Evolutionary conservation across 2,113 vertebrate genomes (phyloP), one percentile per base, ranked within the genome.

Genomic region (Daphoenositta chrysoptera): DNA sequence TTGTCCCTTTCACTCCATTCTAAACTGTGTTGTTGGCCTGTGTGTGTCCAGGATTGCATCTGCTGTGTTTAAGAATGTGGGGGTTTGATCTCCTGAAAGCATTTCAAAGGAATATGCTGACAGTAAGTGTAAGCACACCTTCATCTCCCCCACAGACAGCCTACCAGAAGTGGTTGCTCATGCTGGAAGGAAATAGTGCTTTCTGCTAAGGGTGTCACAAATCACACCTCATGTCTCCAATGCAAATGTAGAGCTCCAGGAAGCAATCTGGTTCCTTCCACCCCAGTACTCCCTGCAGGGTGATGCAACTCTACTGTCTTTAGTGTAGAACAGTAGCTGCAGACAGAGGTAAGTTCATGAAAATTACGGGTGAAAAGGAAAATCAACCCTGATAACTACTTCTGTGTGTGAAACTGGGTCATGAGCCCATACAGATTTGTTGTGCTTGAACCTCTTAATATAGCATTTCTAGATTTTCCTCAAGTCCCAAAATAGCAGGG

Each of bases 161-260:
- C 40, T 90, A 83, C 73, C 40, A 65, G 47, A 81, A 70, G 44
- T 79, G 40, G 30, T 79, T 96, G 82, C 50, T 80, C 47, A 77
- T 47, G 68, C 45, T 85, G 71, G 58, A 86, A 69, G 63, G 71
- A 93, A 85, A 63, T 28, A 23, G 13, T 54, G 23, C 54, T 71
- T 89, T 60, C 72, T 83, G 42, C 42, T 76, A 42, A 61, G 75
- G 19, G 58, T 96, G 82, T 91, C n/a, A 54, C 54, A 73, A 73
- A 94, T 95, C 68, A 88, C 79, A 88, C 71, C 71, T 78, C 51
- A 3, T 50, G 39, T 79, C 83, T 96, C 78, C 53, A 63, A 83
- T 91, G 82, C 87, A 95, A 96, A 93, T 91, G n/a, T 10, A 45
- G 68, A 80, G 58, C 66, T 96, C 47, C 84, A 83, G 87, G 87